A percentile compares a stretch with the other conserved stretches of the same genome.
These are phyloP conservation scores for Saturnia pavonia DNA, from an alignment of 2,888 invertebrate genomes.

Conservation along the genomic window DNA sequence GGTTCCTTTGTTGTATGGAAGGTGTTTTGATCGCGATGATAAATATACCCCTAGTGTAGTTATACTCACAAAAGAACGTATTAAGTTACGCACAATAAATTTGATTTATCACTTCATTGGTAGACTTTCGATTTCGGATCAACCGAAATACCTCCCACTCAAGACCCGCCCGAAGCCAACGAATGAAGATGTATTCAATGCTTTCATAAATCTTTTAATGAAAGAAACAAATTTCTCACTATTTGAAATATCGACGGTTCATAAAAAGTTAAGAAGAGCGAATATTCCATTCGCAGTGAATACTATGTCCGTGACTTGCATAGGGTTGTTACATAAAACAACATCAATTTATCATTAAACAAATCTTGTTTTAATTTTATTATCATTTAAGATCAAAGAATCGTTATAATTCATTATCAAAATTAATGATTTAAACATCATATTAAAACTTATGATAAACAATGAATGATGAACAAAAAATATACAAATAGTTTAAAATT, in stretches of 20 bases:
- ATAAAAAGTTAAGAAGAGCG: not conserved
- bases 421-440: too few species aligned
- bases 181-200: slow-evolving; percentile 76
- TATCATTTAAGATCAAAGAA: too few species aligned
- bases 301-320: not conserved
- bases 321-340: not conserved
- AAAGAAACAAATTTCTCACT: slow-evolving; percentile 38
- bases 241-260: slow-evolving; percentile 22
- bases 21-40: slow-evolving; percentile 57
- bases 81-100: slow-evolving; percentile 65
- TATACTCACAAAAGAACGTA: slow-evolving; percentile 56
- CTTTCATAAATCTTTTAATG: slow-evolving; percentile 63
- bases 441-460: too few species aligned
- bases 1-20: slow-evolving; percentile 41
- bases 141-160: slow-evolving; percentile 66
- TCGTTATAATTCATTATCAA: too few species aligned
- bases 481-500: too few species aligned
- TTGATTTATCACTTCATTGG: slow-evolving; percentile 77
- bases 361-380: too few species aligned
- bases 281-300: not conserved
- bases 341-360: too few species aligned
- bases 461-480: too few species aligned
- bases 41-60: slow-evolving; percentile 48
- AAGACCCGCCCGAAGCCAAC: slow-evolving; percentile 71
- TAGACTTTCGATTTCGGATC: slow-evolving; percentile 67